Conservation (phyloP, 2,888 invertebrate species). For the Drosophila antonietae region DNA sequence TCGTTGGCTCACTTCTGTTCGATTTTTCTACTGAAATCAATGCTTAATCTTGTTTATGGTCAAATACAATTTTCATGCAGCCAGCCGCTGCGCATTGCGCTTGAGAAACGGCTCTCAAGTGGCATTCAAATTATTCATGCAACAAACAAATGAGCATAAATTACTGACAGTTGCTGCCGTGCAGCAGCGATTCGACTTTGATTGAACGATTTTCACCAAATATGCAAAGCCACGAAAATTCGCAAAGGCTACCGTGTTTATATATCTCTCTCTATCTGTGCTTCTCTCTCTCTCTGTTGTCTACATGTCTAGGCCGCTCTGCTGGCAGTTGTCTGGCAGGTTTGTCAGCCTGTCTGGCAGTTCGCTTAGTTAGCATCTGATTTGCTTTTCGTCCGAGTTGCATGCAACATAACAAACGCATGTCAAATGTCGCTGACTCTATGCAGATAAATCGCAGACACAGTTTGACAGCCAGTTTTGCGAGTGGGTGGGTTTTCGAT, state of each 20-base stretch:
- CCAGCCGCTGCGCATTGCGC: background rate
- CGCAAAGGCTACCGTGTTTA: conserved; percentile 28
- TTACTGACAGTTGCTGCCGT: conserved; percentile 71
- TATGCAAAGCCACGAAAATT: conserved; percentile 56
- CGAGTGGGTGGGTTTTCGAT: conserved; percentile 48
- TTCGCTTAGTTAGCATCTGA: conserved; percentile 49
- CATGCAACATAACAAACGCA: conserved; percentile 56
- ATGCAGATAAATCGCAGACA: conserved; percentile 61
- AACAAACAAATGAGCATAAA: conserved; percentile 78
- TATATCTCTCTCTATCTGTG: background rate
- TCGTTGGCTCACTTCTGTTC: background rate
- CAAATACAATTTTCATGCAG: conserved; percentile 7
- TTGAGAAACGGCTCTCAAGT: conserved; percentile 57
- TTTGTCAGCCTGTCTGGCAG: conserved; percentile 46
- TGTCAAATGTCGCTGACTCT: conserved; percentile 74
- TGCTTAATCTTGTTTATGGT: conserved; percentile 32
- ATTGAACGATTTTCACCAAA: conserved; percentile 68
- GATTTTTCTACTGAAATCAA: conserved; percentile 16
- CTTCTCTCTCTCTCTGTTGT: background rate
- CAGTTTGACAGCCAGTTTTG: conserved; percentile 47
- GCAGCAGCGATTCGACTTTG: conserved; percentile 63
- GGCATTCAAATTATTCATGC: conserved; percentile 77
- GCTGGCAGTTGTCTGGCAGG: conserved; percentile 37
- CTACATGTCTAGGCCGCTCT: background rate
- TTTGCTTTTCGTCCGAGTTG: conserved; percentile 37